Evolutionary conservation across 2,113 vertebrate species (phyloP).

Genomic region (Gymnocephalus cernua): DNA sequence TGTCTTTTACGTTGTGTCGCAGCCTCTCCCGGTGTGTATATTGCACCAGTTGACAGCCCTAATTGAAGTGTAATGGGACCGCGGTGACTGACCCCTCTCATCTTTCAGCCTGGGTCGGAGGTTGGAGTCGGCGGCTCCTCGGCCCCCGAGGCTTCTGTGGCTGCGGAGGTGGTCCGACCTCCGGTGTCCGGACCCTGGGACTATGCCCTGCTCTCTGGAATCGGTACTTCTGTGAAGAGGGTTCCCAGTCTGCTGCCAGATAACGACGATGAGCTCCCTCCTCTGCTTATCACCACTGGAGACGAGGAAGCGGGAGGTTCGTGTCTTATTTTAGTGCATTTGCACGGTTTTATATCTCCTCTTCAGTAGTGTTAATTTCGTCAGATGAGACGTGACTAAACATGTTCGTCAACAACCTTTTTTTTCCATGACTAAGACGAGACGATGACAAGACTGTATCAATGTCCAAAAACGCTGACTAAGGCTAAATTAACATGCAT

Average conservation of each 20-base stretch:
- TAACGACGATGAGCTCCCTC: slow-evolving; percentile 87
- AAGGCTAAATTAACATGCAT: too few species aligned
- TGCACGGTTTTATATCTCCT: too few species aligned
- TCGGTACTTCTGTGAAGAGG: slow-evolving; percentile 83
- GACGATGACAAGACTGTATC: too few species aligned
- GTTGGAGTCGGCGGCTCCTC: not conserved
- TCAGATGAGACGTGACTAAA: too few species aligned
- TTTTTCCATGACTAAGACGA: too few species aligned
- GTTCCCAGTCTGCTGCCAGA: slow-evolving; percentile 88
- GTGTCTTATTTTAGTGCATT: not conserved
- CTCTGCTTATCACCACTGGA: slow-evolving; percentile 85
- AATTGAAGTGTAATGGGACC: too few species aligned
- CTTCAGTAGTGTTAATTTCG: too few species aligned
- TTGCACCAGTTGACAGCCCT: too few species aligned
- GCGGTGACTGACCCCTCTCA: not conserved
- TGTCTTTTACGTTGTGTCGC: too few species aligned
- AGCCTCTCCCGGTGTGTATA: too few species aligned
- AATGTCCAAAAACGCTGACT: too few species aligned
- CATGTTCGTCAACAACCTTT: too few species aligned
- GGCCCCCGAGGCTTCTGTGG: slow-evolving; percentile 53
- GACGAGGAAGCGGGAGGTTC: slow-evolving; percentile 87
- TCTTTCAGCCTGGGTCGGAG: slow-evolving; percentile 62
- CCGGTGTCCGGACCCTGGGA: slow-evolving; percentile 81
- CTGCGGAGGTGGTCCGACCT: slow-evolving; percentile 63
- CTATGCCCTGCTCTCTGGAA: slow-evolving; percentile 85